Evolutionary conservation across 2,888 invertebrate species (phyloP), one percentile per base, ranked within the genome.

Genomic region (Monoplex corrugatus): DNA sequence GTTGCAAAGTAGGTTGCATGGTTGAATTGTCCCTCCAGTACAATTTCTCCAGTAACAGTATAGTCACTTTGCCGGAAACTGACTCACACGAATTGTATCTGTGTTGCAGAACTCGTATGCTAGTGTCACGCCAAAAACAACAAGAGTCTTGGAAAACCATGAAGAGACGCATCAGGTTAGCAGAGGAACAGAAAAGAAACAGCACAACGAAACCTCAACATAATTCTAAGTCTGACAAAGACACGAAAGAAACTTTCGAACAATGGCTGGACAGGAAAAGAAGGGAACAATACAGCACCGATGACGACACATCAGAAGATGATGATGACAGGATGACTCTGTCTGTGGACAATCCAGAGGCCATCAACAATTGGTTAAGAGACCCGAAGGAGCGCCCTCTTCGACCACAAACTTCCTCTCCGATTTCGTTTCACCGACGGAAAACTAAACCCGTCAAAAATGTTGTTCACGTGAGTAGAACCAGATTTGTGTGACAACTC

Each of bases 191-290:
- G 82, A 91, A 91, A 72, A 78, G 87, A 38, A 38, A 32, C 35
- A 19, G 13, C 40, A 44, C 13, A 44, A 32, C 16, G 38, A 86
- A 68, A 28, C 43, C 32, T 19, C 23, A 68, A 28, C 35, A n/a
- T n/a, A 82, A 57, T 10, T 40, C 23, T 8, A 45, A 23, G 10
- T n/a, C 68, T 13, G 32, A 78, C 0, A 90, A 90, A 40, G 90
- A 43, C 8, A 90, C 90, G 43, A 80, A 80, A 8, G 92, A 92
- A 85, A 92, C 93, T 0, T 94, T 93, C 86, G 92, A 92, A 38
- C 85, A 91, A 28, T 94, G 94, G 94, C 85, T 94, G n/a, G 90
- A 91, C 68, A 92, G 87, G 28, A 91, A 91, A 86, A 43, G 89
- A n/a, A 72, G 45, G 72, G 75, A 91, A 75, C 50, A 91, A 89